Conservation (phyloP, 2,797 vertebrate genomes). For the Balearica regulorum region DNA sequence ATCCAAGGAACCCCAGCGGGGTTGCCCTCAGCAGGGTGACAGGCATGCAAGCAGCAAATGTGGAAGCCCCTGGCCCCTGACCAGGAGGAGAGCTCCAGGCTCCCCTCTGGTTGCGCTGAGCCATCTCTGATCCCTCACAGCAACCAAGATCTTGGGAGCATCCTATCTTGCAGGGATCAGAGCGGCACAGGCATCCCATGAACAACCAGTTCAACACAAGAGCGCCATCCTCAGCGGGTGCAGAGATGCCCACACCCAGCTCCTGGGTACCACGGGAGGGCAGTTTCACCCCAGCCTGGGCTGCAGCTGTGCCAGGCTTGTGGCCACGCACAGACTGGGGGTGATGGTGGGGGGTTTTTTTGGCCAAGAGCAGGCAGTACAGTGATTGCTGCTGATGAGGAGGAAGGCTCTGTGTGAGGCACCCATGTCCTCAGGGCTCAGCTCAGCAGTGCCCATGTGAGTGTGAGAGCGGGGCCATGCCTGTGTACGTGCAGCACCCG, state of each 20-base stretch:
- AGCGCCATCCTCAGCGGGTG: rapidly evolving
- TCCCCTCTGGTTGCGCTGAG: not conserved
- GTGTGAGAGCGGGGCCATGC: too few relatives aligned
- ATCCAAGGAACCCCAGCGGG: not conserved
- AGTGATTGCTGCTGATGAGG: not conserved
- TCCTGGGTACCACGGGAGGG: rapidly evolving
- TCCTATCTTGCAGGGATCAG: rapidly evolving
- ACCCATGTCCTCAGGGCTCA: rapidly evolving
- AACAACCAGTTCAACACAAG: too few relatives aligned
- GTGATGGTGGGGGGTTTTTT: rapidly evolving
- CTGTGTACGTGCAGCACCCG: rapidly evolving
- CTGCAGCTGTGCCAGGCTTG: not conserved
- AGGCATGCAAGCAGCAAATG: not conserved
- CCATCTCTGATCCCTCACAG: not conserved
- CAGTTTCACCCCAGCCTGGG: not conserved
- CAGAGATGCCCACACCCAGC: not conserved
- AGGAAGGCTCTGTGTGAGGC: not conserved
- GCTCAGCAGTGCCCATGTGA: not conserved
- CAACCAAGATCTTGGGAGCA: not conserved
- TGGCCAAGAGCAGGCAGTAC: not conserved
- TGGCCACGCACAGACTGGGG: rapidly evolving
- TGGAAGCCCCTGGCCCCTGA: not conserved
- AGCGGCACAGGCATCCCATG: not conserved
- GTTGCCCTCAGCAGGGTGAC: not conserved
- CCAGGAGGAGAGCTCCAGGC: not conserved